Evolutionary conservation across 2,113 vertebrate genomes (phyloP).

Genomic region (Atrichornis clamosus): DNA sequence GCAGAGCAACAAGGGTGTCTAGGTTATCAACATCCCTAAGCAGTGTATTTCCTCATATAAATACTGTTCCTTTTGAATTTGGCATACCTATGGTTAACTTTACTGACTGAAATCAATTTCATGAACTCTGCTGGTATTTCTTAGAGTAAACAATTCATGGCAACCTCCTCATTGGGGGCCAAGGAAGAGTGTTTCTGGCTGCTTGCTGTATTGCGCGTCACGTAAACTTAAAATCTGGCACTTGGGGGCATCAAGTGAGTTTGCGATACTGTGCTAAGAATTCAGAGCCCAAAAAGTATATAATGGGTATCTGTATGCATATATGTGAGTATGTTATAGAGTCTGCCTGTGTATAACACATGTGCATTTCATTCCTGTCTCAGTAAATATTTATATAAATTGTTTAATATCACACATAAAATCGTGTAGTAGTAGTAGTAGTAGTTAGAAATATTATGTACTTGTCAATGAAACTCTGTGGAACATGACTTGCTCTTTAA

Average conservation of each 20-base stretch:
- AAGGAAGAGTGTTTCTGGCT: not conserved
- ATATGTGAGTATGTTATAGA: not conserved
- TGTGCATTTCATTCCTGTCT: not conserved
- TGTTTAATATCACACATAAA: not conserved
- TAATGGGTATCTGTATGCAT: fast-evolving
- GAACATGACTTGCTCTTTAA: not conserved
- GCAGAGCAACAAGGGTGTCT: not conserved
- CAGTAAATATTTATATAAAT: not conserved
- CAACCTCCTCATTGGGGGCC: not conserved
- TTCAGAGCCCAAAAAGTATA: not conserved
- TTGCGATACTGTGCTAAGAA: not conserved
- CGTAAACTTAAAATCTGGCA: not conserved
- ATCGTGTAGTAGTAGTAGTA: no score
- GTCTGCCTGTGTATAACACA: not conserved
- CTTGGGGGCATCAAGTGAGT: not conserved
- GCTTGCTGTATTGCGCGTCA: not conserved
- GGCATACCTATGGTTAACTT: not conserved
- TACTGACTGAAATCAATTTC: not conserved
- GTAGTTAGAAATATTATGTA: not conserved
- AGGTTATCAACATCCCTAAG: not conserved
- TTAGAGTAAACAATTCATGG: not conserved
- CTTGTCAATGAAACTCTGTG: not conserved
- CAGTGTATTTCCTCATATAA: not conserved
- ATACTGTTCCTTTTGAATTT: not conserved
- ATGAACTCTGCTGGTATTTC: not conserved